phyloP scores from a whole-genome alignment of 2,113 vertebrate genomes.

The Gnathonemus echidnorhynchus region DNA sequence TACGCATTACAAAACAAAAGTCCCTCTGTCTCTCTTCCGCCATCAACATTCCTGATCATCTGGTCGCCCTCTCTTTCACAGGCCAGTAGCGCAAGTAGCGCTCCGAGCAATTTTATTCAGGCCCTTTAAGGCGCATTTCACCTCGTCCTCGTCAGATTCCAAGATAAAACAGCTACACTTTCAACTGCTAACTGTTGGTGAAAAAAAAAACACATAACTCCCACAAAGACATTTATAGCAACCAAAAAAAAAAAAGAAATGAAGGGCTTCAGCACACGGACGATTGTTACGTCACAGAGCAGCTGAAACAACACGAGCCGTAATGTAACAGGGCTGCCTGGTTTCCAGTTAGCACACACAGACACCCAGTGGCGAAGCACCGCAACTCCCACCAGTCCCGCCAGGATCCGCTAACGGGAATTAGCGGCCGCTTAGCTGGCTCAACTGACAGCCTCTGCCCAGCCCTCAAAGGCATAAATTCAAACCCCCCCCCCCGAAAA shows the following conservation, averaged over 20 bases:
- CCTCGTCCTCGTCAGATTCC: background rate
- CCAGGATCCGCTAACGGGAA: background rate
- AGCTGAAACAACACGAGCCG: slow-evolving; percentile 15
- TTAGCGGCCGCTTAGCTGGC: background rate
- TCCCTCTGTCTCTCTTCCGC: background rate
- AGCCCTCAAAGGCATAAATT: background rate
- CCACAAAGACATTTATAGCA: background rate
- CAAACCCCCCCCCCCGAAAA: background rate
- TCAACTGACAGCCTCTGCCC: background rate
- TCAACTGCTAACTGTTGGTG: background rate
- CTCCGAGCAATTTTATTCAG: background rate
- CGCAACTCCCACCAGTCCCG: slow-evolving; percentile 10
- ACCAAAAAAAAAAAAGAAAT: background rate
- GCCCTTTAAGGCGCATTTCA: background rate
- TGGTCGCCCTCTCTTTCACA: background rate
- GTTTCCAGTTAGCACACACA: slow-evolving; percentile 33
- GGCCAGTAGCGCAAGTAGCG: background rate
- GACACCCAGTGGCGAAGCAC: slow-evolving; percentile 33
- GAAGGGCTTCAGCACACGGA: background rate
- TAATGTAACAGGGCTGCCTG: slow-evolving; percentile 27
- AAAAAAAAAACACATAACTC: background rate
- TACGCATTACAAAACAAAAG: background rate
- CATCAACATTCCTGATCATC: background rate
- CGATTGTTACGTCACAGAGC: slow-evolving; percentile 11
- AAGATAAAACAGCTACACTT: background rate